Evolutionary conservation across 2,797 vertebrate genomes (phyloP), one percentile per base, ranked within the genome.

Genomic region (Cheirogaleus major): DNA sequence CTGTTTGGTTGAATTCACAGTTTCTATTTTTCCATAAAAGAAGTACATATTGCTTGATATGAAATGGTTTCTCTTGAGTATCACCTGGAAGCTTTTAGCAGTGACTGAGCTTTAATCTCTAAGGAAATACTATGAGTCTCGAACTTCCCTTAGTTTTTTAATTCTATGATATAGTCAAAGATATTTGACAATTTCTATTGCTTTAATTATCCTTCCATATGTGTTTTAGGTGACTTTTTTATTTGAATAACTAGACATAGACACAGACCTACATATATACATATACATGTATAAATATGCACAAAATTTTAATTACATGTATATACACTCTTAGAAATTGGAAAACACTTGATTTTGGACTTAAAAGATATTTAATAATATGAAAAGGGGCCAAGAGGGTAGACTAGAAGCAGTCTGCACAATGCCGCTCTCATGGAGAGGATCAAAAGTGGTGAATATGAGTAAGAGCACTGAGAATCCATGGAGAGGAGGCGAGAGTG

Each of bases 11-110:
- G 50, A 90, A 83, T 80, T 92, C 59, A 92, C 23, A 35, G 27
- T 85, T 96, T 93, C 20, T 67, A 30, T 73, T 95, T 97, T 95
- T 93, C 67, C 14, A 14, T 61, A 89, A 59, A 25, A 75, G 13
- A 86, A 84, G 25, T 67, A 87, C 30, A 52, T 87, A 82, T 79
- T 75, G 5, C 43, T 92, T 38, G 35, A 78, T 97, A 93, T 90
- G 93, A 73, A 78, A 87, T 17, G 65, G 32, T 80, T 95, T 93
- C 20, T 93, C n/a, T 67, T 85, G 73, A 95, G 65, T 90, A 91
- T 83, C n/a, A 23, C 7, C 23, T 45, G 12, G 25, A 79, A 82
- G 15, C 23, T 95, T 92, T 96, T 89, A 72, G 67, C 17, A 69
- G 35, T 55, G 80, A 76, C 14, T 25, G 18, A 91, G 6, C 55